These are phyloP conservation scores for Poeciliopsis occidentalis DNA, from an alignment of 2,113 vertebrate genomes.

Conservation along the genomic window DNA sequence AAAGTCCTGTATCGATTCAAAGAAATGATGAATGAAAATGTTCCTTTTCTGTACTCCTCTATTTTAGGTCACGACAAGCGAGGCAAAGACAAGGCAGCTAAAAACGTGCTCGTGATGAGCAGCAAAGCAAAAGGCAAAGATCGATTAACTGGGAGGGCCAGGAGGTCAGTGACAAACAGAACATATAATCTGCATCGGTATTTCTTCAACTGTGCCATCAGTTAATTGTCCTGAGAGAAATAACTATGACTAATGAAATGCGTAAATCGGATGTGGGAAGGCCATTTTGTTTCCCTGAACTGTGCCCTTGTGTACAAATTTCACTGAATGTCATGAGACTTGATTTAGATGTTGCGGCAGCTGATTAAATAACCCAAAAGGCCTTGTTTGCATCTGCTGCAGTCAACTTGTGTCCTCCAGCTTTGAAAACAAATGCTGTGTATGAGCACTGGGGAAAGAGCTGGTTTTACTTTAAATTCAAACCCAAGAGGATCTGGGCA, in stretches of 20 bases:
- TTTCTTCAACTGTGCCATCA: slow-evolving; percentile 1
- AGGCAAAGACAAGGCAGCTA: slow-evolving; percentile 77
- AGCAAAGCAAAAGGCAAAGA: slow-evolving; percentile 93
- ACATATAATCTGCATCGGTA: slow-evolving; percentile 1
- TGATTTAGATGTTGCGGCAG: slow-evolving; percentile 42
- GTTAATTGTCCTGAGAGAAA: background rate
- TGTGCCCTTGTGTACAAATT: slow-evolving; percentile 45
- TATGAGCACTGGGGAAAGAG: no score
- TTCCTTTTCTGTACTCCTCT: slow-evolving; percentile 38
- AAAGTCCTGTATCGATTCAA: no score
- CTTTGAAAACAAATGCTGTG: slow-evolving; percentile 15
- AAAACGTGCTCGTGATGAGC: slow-evolving; percentile 78
- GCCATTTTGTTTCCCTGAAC: slow-evolving; percentile 31
- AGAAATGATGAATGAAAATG: background rate
- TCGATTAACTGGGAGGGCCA: slow-evolving; percentile 93
- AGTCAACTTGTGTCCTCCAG: slow-evolving; percentile 1
- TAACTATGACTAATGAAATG: slow-evolving; percentile 6
- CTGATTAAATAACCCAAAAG: slow-evolving; percentile 56
- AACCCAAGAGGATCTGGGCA: background rate
- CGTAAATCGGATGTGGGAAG: slow-evolving; percentile 31
- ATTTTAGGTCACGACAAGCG: slow-evolving; percentile 79
- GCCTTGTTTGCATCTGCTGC: slow-evolving; percentile 10
- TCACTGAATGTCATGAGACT: slow-evolving; percentile 40
- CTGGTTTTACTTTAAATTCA: slow-evolving; percentile 2
- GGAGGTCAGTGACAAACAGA: slow-evolving; percentile 82